Percentiles rank a stretch among this genome's conserved stretches.
Evolutionary conservation across 2,888 invertebrate species (phyloP).

Genomic region (Congeria kusceri): DNA sequence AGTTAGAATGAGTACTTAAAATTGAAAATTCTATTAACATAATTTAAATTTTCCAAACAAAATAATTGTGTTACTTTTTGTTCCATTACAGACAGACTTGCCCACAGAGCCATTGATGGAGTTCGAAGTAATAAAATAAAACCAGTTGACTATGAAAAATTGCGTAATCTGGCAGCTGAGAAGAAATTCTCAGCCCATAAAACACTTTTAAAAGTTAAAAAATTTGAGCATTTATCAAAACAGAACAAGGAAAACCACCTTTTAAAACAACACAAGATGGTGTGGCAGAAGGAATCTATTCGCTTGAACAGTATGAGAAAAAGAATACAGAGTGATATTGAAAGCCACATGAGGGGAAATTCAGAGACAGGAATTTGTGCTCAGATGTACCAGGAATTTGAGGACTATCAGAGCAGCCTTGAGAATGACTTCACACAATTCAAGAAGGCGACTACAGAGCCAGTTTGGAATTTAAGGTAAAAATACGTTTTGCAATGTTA

Average conservation of each 20-base stretch:
- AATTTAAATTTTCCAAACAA: too few relatives aligned
- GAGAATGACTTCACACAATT: slow-evolving; percentile 78
- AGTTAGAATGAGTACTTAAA: too few relatives aligned
- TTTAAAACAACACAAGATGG: slow-evolving; percentile 81
- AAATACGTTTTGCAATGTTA: too few relatives aligned
- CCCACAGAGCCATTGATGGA: slow-evolving; percentile 76
- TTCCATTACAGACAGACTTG: slow-evolving; percentile 70
- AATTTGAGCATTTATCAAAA: slow-evolving; percentile 80
- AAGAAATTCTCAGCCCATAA: slow-evolving; percentile 80
- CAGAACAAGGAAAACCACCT: slow-evolving; percentile 81
- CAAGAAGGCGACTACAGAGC: slow-evolving; percentile 79
- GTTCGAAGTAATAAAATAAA: slow-evolving; percentile 80
- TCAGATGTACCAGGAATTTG: slow-evolving; percentile 77
- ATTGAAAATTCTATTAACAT: too few relatives aligned
- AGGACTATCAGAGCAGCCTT: slow-evolving; percentile 74
- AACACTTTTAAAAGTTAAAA: slow-evolving; percentile 80
- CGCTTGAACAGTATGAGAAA: slow-evolving; percentile 77
- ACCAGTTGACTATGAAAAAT: slow-evolving; percentile 80
- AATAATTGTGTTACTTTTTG: too few relatives aligned
- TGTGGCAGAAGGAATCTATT: slow-evolving; percentile 83
- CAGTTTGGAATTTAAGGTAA: slow-evolving; percentile 82
- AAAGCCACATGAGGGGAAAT: slow-evolving; percentile 69
- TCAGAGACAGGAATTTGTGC: slow-evolving; percentile 63
- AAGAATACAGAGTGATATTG: slow-evolving; percentile 75
- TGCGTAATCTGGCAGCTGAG: slow-evolving; percentile 75